Conservation (phyloP, 2,797 vertebrate species). For the Champsocephalus esox region DNA sequence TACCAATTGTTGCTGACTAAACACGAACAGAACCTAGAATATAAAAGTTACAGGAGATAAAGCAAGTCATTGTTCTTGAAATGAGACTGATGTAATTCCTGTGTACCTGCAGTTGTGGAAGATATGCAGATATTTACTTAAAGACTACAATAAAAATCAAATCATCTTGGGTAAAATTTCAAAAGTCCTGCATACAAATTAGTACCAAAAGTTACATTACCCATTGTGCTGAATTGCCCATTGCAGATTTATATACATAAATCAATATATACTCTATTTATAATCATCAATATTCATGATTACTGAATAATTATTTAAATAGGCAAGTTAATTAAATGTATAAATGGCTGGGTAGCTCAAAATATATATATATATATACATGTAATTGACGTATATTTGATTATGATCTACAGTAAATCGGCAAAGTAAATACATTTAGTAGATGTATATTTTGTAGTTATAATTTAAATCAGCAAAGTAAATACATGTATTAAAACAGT, state of each 20-base stretch:
- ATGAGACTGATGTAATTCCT: constrained; percentile 5
- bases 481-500: not conserved
- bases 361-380: no score
- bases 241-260: not conserved
- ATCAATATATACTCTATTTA: no score
- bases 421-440: not conserved
- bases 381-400: not conserved
- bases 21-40: constrained; percentile 17
- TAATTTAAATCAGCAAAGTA: not conserved
- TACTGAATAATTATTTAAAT: no score
- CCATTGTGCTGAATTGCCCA: not conserved
- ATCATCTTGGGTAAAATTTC: no score
- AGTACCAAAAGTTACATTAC: not conserved
- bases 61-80: not conserved
- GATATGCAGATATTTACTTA: not conserved
- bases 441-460: not conserved
- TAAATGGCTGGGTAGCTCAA: no score
- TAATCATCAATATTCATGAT: no score
- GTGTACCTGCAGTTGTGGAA: not conserved
- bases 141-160: no score
- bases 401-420: not conserved
- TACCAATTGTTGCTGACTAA: constrained; percentile 35
- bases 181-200: not conserved
- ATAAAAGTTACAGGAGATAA: constrained; percentile 12
- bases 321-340: not conserved